Conservation (phyloP, 2,888 invertebrate species). For the Epirrita christyi region DNA sequence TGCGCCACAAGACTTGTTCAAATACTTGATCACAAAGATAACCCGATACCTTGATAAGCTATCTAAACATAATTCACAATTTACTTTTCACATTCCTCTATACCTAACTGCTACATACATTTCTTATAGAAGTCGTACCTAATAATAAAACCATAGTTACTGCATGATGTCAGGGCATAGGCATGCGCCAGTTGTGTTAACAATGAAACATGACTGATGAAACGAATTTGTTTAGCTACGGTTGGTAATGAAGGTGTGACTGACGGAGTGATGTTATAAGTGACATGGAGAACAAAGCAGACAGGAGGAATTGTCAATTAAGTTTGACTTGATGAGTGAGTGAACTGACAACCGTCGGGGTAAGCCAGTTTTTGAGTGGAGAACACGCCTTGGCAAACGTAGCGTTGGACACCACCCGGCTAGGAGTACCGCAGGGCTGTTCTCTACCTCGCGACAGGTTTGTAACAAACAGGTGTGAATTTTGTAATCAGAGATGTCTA, state of each 20-base stretch:
- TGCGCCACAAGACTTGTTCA: not conserved
- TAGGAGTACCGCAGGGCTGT: too few species aligned
- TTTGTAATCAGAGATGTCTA: too few species aligned
- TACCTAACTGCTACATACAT: not conserved
- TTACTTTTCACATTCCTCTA: constrained; percentile 8
- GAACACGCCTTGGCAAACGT: too few species aligned
- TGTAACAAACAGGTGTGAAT: too few species aligned
- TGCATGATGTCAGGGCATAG: constrained; percentile 64
- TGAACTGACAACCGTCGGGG: too few species aligned
- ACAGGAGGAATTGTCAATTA: not conserved
- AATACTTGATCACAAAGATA: constrained; percentile 4
- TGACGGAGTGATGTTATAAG: not conserved
- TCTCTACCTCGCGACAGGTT: too few species aligned
- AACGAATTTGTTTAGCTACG: constrained; percentile 39
- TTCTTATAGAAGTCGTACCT: too few species aligned
- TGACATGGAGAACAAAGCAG: not conserved
- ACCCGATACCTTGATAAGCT: constrained; percentile 2
- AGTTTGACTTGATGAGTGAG: not conserved
- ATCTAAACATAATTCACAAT: constrained; percentile 11
- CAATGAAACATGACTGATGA: constrained; percentile 39
- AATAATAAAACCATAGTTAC: not conserved
- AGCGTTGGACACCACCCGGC: too few species aligned
- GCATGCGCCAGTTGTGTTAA: constrained; percentile 69
- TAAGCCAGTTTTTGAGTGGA: too few species aligned
- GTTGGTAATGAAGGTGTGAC: constrained; percentile 15